Evolutionary conservation across 2,113 vertebrate genomes (phyloP).

Genomic region (Coturnix japonica): DNA sequence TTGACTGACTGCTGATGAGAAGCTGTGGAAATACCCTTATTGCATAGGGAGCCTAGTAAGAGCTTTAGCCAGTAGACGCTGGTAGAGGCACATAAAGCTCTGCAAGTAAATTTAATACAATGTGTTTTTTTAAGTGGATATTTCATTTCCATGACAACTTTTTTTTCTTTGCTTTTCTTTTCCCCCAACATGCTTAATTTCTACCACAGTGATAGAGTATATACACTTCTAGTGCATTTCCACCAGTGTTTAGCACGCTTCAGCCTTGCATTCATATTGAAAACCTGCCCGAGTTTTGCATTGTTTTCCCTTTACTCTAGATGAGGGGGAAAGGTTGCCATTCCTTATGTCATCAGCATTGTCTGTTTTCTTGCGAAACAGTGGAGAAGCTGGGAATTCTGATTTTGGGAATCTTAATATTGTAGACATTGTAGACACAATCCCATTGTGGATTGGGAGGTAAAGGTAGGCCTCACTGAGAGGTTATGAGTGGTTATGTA

Average conservation of each 20-base stretch:
- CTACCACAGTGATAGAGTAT: background rate
- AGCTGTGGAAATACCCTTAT: background rate
- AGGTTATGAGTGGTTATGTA: background rate
- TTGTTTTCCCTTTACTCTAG: background rate
- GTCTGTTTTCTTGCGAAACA: background rate
- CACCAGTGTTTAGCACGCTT: background rate
- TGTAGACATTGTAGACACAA: background rate
- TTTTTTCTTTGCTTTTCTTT: background rate
- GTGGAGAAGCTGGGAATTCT: background rate
- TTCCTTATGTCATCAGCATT: background rate
- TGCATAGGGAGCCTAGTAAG: background rate
- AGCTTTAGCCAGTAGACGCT: background rate
- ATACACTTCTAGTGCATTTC: background rate
- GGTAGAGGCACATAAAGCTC: background rate
- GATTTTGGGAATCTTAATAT: background rate
- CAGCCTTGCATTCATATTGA: background rate
- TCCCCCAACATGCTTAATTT: background rate
- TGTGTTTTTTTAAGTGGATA: background rate
- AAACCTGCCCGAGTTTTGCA: background rate
- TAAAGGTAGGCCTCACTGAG: background rate
- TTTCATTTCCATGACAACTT: background rate
- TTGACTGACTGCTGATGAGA: background rate
- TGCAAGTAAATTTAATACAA: background rate
- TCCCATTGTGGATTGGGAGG: background rate
- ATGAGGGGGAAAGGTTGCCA: background rate